Conservation (phyloP, 2,888 invertebrate genomes). For the Scotopteryx bipunctaria region DNA sequence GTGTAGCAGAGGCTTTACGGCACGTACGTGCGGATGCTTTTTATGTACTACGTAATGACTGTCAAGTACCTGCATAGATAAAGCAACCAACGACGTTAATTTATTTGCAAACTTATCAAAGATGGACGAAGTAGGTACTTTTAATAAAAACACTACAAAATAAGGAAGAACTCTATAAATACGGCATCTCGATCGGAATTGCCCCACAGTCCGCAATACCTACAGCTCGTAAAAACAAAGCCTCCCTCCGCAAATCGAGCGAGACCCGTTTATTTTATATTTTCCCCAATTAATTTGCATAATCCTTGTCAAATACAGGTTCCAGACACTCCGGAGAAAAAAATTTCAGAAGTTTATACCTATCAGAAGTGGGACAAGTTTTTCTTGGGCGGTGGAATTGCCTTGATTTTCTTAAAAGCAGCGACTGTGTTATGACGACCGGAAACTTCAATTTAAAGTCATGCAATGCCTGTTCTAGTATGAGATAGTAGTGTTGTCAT, state of each 20-base stretch:
- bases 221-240: constrained; percentile 46
- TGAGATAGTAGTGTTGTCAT: too few species aligned
- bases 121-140: neutral
- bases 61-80: neutral
- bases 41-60: neutral
- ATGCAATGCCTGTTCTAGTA: too few species aligned
- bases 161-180: constrained; percentile 15
- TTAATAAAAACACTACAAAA: constrained; percentile 14
- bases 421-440: neutral
- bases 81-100: neutral
- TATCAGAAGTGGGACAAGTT: constrained; percentile 21
- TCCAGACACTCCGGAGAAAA: constrained; percentile 37
- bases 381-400: constrained; percentile 12
- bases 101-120: neutral
- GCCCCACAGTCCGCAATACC: constrained; percentile 7
- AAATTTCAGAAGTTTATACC: constrained; percentile 34
- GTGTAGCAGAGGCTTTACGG: too few species aligned
- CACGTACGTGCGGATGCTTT: too few species aligned
- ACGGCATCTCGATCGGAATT: constrained; percentile 2
- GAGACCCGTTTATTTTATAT: constrained; percentile 58
- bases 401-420: neutral
- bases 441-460: neutral
- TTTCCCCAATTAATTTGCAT: constrained; percentile 66
- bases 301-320: constrained; percentile 65
- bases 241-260: constrained; percentile 56